Evolutionary conservation across 2,888 invertebrate species (phyloP).

Genomic region (Rhamnusium bicolor): DNA sequence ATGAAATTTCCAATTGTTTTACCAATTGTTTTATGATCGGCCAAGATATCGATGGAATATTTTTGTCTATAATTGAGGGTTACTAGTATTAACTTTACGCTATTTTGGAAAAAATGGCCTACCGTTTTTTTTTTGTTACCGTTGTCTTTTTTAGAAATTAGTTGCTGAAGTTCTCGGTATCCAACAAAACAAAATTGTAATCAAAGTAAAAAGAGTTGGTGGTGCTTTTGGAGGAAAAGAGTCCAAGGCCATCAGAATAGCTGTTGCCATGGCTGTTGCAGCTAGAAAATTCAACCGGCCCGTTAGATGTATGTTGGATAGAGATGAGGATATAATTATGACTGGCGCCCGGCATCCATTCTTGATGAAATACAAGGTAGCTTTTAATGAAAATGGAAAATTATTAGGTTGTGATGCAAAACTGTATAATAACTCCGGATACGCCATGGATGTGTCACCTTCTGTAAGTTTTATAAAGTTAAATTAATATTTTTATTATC

Average conservation of each 20-base stretch:
- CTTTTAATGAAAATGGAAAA: conserved; percentile 83
- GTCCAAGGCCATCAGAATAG: conserved; percentile 78
- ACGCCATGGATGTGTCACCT: conserved; percentile 85
- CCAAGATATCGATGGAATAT: too few species aligned
- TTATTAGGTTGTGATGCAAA: conserved; percentile 82
- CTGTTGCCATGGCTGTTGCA: conserved; percentile 85
- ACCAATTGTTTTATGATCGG: too few species aligned
- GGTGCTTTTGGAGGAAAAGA: conserved; percentile 98
- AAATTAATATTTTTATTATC: too few species aligned
- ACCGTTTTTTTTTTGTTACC: too few species aligned
- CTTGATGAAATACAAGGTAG: conserved; percentile 87
- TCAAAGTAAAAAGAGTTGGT: conserved; percentile 89
- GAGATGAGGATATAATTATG: conserved; percentile 95
- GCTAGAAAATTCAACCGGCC: conserved; percentile 85
- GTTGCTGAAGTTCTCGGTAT: conserved; percentile 81
- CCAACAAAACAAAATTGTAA: conserved; percentile 82
- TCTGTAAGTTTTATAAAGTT: conserved; percentile 74
- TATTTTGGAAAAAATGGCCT: too few species aligned
- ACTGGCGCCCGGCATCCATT: conserved; percentile 94
- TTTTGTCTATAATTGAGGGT: too few species aligned
- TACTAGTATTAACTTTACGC: too few species aligned
- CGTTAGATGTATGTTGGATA: conserved; percentile 85
- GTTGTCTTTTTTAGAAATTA: conserved; percentile 76
- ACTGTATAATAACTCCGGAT: conserved; percentile 88
- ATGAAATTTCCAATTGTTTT: too few species aligned